Percentiles rank a stretch among this genome's conserved stretches.
phyloP scores from a whole-genome alignment of 1,140 invertebrate species.

The Drosophila tani region DNA sequence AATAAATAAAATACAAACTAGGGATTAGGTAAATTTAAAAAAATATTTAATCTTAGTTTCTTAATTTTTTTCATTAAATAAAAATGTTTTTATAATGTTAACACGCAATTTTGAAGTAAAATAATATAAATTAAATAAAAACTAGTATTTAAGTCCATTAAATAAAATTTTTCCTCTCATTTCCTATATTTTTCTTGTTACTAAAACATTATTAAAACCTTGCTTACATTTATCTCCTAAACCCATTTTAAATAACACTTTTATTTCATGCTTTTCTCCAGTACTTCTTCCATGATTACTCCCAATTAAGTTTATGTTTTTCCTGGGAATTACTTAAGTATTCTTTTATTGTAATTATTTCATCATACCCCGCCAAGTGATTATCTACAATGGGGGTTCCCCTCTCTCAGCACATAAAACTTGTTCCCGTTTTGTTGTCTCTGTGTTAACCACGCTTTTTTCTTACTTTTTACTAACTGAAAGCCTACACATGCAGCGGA shows the following conservation, averaged over 20 bases:
- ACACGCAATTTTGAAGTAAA: neutral
- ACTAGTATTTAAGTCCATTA: neutral
- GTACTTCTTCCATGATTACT: neutral
- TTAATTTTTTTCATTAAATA: neutral
- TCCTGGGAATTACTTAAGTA: constrained; percentile 11
- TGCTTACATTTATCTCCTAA: neutral
- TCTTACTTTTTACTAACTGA: constrained; percentile 3
- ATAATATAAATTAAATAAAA: neutral
- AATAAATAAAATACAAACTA: too few species aligned
- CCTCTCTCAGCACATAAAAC: constrained; percentile 17
- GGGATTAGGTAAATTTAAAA: too few species aligned
- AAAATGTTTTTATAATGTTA: neutral
- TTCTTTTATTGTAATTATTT: constrained; percentile 15
- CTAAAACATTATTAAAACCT: neutral
- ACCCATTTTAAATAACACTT: neutral
- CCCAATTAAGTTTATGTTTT: constrained; percentile 4
- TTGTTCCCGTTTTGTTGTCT: constrained; percentile 16
- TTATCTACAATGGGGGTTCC: constrained; percentile 9
- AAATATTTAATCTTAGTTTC: neutral
- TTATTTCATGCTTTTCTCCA: neutral
- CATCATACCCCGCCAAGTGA: constrained; percentile 3
- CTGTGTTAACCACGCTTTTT: neutral
- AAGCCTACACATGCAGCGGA: constrained; percentile 22
- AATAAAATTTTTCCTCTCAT: neutral
- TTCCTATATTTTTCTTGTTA: neutral